These are phyloP conservation scores for Vireo griseus DNA, from an alignment of 2,797 vertebrate genomes.

Conservation along the genomic window DNA sequence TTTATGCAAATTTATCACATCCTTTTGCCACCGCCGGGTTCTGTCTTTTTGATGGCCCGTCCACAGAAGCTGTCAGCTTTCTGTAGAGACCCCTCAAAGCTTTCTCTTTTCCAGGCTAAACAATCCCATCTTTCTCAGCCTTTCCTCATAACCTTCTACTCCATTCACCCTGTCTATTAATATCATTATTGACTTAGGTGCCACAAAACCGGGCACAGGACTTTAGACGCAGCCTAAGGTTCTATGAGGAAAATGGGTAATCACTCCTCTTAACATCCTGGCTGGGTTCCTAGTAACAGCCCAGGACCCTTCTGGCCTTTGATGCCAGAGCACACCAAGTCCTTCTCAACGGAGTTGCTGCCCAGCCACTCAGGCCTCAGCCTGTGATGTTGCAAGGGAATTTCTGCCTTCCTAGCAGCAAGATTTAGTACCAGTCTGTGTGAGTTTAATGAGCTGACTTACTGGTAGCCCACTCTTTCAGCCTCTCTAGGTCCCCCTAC, in stretches of 20 bases:
- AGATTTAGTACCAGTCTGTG: background rate
- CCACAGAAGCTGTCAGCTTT: background rate
- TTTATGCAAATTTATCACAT: background rate
- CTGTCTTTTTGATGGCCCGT: background rate
- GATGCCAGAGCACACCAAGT: background rate
- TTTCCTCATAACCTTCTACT: background rate
- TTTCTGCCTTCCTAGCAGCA: background rate
- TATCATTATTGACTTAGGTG: background rate
- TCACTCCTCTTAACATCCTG: background rate
- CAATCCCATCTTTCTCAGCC: background rate
- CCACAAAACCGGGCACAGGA: background rate
- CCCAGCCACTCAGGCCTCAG: background rate
- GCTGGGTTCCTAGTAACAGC: background rate
- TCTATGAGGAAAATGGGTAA: background rate
- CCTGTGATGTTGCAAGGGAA: background rate
- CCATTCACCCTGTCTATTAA: background rate
- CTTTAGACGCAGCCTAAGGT: background rate
- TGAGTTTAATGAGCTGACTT: background rate
- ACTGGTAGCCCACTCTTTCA: background rate
- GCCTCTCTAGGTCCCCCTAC: rapidly evolving
- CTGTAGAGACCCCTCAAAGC: background rate
- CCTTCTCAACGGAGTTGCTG: background rate
- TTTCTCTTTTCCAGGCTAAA: background rate
- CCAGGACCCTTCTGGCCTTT: background rate
- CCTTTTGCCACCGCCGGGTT: background rate